phyloP scores from a whole-genome alignment of 2,113 vertebrate species.

The Clarias batrachus region DNA sequence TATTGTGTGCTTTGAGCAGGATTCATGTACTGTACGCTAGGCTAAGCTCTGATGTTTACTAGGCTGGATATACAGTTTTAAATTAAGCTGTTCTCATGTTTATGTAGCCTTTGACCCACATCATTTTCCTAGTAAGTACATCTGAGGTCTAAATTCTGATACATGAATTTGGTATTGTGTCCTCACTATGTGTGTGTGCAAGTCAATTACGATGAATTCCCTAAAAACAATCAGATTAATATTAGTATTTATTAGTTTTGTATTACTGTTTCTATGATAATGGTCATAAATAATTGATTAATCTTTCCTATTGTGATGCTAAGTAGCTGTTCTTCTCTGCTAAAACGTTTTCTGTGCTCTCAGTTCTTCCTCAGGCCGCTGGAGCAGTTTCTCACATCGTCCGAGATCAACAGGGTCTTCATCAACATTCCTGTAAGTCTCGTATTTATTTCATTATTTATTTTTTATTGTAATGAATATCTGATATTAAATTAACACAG shows the following conservation, averaged over 20 bases:
- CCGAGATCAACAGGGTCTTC: slow-evolving; percentile 88
- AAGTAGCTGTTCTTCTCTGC: neutral
- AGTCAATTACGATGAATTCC: no score
- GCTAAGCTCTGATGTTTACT: no score
- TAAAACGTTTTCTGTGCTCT: slow-evolving; percentile 8
- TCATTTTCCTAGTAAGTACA: neutral
- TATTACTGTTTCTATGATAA: neutral
- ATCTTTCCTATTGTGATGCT: neutral
- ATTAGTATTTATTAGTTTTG: neutral
- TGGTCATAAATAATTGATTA: neutral
- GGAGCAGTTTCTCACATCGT: slow-evolving; percentile 80
- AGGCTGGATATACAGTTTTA: no score
- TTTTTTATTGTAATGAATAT: neutral
- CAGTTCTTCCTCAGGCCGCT: slow-evolving; percentile 95
- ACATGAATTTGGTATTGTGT: neutral
- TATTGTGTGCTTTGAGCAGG: no score
- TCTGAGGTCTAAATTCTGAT: neutral
- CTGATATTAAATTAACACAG: neutral
- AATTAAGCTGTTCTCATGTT: neutral
- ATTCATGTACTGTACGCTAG: no score
- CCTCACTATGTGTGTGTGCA: neutral
- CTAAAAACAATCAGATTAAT: no score
- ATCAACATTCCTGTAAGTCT: slow-evolving; percentile 91
- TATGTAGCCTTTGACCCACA: neutral
- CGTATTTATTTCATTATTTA: slow-evolving; percentile 19